phyloP scores from a whole-genome alignment of 2,113 vertebrate genomes.

The Tachysurus vachellii region DNA sequence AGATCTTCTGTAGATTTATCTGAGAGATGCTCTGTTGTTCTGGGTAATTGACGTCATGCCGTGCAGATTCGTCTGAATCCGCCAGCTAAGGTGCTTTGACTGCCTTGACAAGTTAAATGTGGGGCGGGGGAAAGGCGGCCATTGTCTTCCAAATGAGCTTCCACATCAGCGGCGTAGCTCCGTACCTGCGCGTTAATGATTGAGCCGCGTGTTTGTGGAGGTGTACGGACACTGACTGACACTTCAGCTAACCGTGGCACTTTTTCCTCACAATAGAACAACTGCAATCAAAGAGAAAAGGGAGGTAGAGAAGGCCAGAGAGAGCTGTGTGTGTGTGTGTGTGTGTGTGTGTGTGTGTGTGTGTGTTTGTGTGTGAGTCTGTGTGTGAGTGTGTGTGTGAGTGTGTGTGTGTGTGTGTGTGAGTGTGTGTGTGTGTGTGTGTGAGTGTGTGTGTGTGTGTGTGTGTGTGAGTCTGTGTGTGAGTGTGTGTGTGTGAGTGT shows the following conservation, averaged over 20 bases:
- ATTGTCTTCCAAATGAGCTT: slow-evolving; percentile 79
- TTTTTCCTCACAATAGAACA: slow-evolving; percentile 60
- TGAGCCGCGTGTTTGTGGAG: slow-evolving; percentile 68
- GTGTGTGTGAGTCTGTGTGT: too few relatives aligned
- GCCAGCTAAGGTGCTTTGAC: slow-evolving; percentile 69
- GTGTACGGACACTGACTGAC: slow-evolving; percentile 69
- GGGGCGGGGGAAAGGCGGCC: slow-evolving; percentile 24
- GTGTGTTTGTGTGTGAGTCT: background rate
- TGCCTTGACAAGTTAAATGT: slow-evolving; percentile 75
- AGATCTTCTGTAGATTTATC: background rate
- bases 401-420: too few relatives aligned
- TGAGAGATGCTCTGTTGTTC: background rate
- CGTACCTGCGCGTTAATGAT: slow-evolving; percentile 80
- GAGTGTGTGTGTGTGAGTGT: background rate
- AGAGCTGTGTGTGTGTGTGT: background rate
- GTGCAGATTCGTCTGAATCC: slow-evolving; percentile 5
- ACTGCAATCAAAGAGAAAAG: slow-evolving; percentile 58
- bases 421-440: too few relatives aligned
- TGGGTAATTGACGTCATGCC: slow-evolving; percentile 28
- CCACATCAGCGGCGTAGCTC: slow-evolving; percentile 75
- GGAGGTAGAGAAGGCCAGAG: background rate
- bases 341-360: slow-evolving; percentile 17
- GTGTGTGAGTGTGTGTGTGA: background rate
- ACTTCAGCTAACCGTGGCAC: slow-evolving; percentile 72
- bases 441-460: too few relatives aligned